Evolutionary conservation across 2,888 invertebrate species (phyloP).

Genomic region (Calameuta filiformis): DNA sequence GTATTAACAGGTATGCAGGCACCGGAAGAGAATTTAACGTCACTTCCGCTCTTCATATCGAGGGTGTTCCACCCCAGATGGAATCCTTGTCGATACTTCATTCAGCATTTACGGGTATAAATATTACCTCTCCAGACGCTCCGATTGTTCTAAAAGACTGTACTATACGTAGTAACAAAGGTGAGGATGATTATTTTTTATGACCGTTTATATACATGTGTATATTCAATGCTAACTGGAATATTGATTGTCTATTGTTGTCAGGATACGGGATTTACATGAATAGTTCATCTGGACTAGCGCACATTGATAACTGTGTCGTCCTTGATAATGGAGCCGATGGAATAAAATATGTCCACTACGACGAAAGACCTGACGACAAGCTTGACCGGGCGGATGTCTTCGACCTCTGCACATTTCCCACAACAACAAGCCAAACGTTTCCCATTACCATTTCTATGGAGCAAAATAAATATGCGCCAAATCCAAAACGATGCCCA

Average conservation of each 20-base stretch:
- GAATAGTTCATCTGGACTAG: constrained; percentile 87
- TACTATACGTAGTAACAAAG: constrained; percentile 83
- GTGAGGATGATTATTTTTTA: constrained; percentile 56
- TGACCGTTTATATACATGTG: background rate
- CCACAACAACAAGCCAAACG: constrained; percentile 85
- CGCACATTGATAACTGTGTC: constrained; percentile 81
- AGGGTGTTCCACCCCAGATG: constrained; percentile 91
- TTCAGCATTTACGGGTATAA: constrained; percentile 94
- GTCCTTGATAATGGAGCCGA: constrained; percentile 90
- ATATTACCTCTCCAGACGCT: constrained; percentile 85
- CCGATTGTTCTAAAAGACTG: constrained; percentile 85
- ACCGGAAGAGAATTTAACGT: constrained; percentile 82
- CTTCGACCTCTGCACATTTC: constrained; percentile 86
- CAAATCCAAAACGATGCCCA: constrained; percentile 77
- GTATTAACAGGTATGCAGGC: constrained; percentile 77
- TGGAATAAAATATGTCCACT: constrained; percentile 87
- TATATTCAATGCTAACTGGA: background rate
- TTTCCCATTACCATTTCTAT: constrained; percentile 87
- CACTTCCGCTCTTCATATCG: constrained; percentile 86
- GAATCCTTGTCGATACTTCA: constrained; percentile 84
- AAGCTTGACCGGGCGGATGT: constrained; percentile 80
- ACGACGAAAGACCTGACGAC: constrained; percentile 82
- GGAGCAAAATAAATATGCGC: constrained; percentile 81
- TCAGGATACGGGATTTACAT: constrained; percentile 89
- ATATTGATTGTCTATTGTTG: background rate